Conservation (phyloP, 2,113 vertebrate genomes). For the Sylvietta virens region DNA sequence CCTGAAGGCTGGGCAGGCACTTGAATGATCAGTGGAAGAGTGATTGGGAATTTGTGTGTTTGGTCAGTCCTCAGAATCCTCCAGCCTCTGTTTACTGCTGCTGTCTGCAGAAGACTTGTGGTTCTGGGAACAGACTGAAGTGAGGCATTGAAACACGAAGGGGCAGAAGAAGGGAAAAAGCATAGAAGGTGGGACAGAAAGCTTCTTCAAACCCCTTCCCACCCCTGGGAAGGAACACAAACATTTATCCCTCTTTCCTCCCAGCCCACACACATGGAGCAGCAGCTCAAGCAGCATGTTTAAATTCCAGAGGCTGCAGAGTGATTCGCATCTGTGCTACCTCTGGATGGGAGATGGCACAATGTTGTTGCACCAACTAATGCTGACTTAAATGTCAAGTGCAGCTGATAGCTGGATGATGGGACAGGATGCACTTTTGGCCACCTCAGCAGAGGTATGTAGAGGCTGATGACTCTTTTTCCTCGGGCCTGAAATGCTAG, state of each 20-base stretch:
- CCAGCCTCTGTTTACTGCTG: background rate
- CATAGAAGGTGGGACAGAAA: background rate
- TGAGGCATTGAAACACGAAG: background rate
- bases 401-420: background rate
- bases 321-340: background rate
- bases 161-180: background rate
- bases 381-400: background rate
- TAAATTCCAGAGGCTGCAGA: background rate
- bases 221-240: background rate
- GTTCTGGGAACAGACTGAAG: background rate
- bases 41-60: background rate
- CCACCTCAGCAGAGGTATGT: slow-evolving; percentile 31
- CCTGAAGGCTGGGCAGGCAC: background rate
- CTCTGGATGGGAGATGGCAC: background rate
- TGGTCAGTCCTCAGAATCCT: background rate
- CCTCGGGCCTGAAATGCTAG: background rate
- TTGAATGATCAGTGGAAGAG: background rate
- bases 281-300: background rate
- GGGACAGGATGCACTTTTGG: slow-evolving; percentile 26
- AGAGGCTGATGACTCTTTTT: background rate
- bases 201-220: background rate
- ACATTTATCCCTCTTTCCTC: background rate
- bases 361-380: background rate
- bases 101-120: background rate
- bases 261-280: background rate